Evolutionary conservation across 1,140 invertebrate species (phyloP).

Genomic region (Magallana ariakensis): DNA sequence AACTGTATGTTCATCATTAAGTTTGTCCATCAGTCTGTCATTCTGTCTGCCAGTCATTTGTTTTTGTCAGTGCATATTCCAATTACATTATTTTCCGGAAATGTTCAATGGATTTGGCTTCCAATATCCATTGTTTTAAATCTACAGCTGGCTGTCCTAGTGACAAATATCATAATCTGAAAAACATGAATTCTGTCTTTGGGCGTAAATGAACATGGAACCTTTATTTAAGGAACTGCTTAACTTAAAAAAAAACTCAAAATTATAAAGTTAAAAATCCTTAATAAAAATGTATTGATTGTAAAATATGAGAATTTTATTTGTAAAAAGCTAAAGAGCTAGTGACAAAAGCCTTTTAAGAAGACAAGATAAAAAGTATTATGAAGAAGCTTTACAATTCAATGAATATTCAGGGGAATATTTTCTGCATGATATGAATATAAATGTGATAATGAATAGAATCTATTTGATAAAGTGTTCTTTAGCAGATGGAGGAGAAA

Average conservation of each 20-base stretch:
- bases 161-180: too few relatives aligned
- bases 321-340: conserved; percentile 96
- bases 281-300: neutral
- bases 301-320: neutral
- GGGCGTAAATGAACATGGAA: neutral
- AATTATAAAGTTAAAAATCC: neutral
- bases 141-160: neutral
- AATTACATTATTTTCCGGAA: too few relatives aligned
- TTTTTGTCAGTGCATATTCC: too few relatives aligned
- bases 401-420: conserved; percentile 99
- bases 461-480: too few relatives aligned
- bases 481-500: too few relatives aligned
- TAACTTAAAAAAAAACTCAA: conserved; percentile 36
- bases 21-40: too few relatives aligned
- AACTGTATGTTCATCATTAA: too few relatives aligned
- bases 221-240: conserved; percentile 27
- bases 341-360: conserved; percentile 98
- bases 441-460: conserved; percentile 77
- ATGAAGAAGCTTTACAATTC: conserved; percentile 94
- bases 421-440: conserved; percentile 99
- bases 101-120: neutral
- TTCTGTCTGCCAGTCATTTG: too few relatives aligned
- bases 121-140: neutral
- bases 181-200: conserved; percentile 9
- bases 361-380: conserved; percentile 97